Evolutionary conservation across 2,113 vertebrate genomes (phyloP).

Genomic region (Chelonoidis abingdonii): DNA sequence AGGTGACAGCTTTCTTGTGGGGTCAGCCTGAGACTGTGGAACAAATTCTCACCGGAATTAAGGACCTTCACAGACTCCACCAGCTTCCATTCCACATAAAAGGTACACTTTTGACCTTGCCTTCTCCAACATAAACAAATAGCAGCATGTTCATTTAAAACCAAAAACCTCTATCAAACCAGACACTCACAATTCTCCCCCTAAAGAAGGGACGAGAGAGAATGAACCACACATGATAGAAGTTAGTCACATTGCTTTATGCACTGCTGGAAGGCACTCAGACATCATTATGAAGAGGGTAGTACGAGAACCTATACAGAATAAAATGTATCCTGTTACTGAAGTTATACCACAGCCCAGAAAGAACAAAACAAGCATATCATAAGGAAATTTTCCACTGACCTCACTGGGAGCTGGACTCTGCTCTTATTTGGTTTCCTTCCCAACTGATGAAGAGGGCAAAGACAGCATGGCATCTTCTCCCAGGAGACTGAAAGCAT

Average conservation of each 20-base stretch:
- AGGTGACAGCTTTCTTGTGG: background rate
- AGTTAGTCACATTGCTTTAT: background rate
- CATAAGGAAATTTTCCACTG: constrained; percentile 1
- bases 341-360: background rate
- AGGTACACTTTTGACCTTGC: background rate
- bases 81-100: background rate
- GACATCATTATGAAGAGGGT: background rate
- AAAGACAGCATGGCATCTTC: background rate
- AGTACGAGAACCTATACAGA: background rate
- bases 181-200: background rate
- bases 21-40: background rate
- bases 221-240: background rate
- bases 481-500: constrained; percentile 39
- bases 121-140: background rate
- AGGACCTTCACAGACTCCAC: background rate
- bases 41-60: background rate
- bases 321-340: constrained; percentile 9
- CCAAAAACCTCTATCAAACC: background rate
- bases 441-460: constrained; percentile 27
- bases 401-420: constrained; percentile 15
- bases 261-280: background rate
- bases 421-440: constrained; percentile 41
- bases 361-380: constrained; percentile 17
- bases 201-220: background rate
- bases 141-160: background rate